Conservation (phyloP, 2,113 vertebrate genomes). For the Cynocephalus volans region DNA sequence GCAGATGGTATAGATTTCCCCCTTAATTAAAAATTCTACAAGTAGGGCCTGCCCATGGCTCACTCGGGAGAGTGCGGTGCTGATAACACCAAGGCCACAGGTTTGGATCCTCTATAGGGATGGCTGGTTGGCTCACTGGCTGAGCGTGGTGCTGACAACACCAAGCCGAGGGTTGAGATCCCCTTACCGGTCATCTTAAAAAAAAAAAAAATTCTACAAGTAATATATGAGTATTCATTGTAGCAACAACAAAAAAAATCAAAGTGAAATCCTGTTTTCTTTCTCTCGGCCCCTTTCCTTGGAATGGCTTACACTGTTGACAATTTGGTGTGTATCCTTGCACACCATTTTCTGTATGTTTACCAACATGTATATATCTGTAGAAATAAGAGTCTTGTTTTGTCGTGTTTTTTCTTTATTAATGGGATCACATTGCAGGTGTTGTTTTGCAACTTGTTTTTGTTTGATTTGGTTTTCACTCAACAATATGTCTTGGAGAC, state of each 20-base stretch:
- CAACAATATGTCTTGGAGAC: neutral
- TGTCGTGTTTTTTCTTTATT: neutral
- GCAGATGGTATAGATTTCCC: neutral
- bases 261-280: neutral
- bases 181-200: no score
- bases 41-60: neutral
- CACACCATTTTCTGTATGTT: neutral
- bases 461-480: neutral
- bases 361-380: neutral
- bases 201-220: neutral
- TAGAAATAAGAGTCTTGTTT: neutral
- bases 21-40: neutral
- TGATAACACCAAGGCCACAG: no score
- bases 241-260: neutral
- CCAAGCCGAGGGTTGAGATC: no score
- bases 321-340: neutral
- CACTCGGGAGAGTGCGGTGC: neutral
- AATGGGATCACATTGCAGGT: neutral
- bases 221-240: rapidly evolving
- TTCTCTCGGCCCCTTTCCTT: neutral
- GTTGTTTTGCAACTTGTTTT: neutral
- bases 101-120: no score
- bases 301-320: neutral
- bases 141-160: no score
- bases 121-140: no score